Conservation (phyloP, 1,140 invertebrate genomes). For the Panagrolaimus sp. region DNA sequence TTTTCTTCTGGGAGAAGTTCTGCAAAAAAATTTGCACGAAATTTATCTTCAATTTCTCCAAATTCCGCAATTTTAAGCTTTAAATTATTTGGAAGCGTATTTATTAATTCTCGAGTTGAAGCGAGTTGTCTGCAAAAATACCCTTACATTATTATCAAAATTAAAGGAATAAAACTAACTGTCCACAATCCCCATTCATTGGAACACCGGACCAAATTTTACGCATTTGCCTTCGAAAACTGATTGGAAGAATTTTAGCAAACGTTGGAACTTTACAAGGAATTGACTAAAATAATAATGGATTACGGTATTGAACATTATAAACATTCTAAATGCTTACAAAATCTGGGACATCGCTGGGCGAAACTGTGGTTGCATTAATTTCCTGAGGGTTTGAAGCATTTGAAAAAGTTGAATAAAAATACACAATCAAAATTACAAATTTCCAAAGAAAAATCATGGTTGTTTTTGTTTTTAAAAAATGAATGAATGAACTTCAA, state of each 20-base stretch:
- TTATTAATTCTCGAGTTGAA: not conserved
- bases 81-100: not conserved
- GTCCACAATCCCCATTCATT: not conserved
- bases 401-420: no score
- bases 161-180: not conserved
- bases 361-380: no score
- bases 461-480: no score
- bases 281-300: not conserved
- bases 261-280: slow-evolving; percentile 1
- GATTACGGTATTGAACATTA: not conserved
- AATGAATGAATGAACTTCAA: no score
- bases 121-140: not conserved
- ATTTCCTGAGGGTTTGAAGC: no score
- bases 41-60: slow-evolving; percentile 10
- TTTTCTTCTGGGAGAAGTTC: slow-evolving; percentile 13
- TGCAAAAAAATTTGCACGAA: not conserved
- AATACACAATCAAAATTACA: no score
- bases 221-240: not conserved
- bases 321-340: not conserved
- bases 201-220: slow-evolving; percentile 11
- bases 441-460: no score
- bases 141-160: no score
- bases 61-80: slow-evolving; percentile 12
- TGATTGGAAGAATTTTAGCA: not conserved
- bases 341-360: not conserved